These are phyloP conservation scores for Hetaerina titia DNA, from an alignment of 2,888 invertebrate species.

Conservation along the genomic window DNA sequence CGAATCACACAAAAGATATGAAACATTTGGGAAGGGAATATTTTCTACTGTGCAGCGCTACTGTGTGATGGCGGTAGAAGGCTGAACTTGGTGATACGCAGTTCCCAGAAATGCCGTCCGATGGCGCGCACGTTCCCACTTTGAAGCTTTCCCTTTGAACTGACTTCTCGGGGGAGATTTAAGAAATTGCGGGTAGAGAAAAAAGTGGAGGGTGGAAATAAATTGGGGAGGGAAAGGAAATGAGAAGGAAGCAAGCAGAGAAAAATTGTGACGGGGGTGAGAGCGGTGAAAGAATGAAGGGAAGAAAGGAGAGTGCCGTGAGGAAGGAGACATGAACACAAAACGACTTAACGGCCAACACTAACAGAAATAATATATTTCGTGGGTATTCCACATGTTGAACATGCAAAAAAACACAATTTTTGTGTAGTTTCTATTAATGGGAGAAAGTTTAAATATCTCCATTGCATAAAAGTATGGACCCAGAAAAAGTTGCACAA, in stretches of 20 bases:
- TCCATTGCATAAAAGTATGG: background rate
- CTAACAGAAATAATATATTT: background rate
- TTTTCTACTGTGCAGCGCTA: background rate
- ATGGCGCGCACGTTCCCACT: background rate
- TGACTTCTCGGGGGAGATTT: conserved; percentile 2
- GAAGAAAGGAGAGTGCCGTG: background rate
- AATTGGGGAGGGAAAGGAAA: background rate
- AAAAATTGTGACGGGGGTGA: background rate
- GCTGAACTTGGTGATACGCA: background rate
- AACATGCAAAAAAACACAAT: background rate
- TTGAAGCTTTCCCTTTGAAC: background rate
- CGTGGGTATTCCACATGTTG: background rate
- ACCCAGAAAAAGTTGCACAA: background rate
- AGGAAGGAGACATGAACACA: background rate
- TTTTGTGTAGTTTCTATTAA: no score
- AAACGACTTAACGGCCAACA: background rate
- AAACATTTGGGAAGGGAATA: no score
- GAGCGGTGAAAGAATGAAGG: background rate
- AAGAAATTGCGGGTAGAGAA: background rate
- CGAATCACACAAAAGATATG: no score
- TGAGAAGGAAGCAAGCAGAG: conserved; percentile 7
- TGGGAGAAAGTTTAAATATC: background rate
- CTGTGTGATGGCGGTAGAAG: background rate
- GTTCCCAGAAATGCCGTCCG: conserved; percentile 2
- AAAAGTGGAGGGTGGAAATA: background rate